Evolutionary conservation across 2,113 vertebrate species (phyloP).

Genomic region (Trachemys scripta): DNA sequence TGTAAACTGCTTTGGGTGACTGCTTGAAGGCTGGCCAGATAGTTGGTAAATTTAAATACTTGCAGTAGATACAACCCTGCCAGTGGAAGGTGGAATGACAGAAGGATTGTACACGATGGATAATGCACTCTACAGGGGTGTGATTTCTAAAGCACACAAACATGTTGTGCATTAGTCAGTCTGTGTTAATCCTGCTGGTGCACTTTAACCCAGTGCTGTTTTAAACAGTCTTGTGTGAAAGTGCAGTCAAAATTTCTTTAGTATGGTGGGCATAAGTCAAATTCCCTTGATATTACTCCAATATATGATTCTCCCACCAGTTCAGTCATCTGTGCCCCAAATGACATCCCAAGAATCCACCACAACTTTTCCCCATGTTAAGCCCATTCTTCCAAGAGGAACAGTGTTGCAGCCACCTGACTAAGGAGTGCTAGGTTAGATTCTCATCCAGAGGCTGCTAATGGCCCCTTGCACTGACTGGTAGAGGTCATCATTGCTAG

Average conservation of each 20-base stretch:
- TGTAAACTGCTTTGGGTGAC: neutral
- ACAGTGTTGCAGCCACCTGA: neutral
- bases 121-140: neutral
- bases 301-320: neutral
- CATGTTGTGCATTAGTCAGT: neutral
- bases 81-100: conserved; percentile 30
- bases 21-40: conserved; percentile 28
- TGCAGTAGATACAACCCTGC: conserved; percentile 33
- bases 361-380: neutral
- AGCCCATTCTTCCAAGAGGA: neutral
- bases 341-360: neutral
- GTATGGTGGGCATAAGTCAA: neutral
- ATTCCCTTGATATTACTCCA: neutral
- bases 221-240: neutral
- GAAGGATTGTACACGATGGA: neutral
- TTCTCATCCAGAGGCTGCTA: neutral
- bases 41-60: conserved; percentile 36
- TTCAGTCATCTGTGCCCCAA: neutral
- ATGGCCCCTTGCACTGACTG: neutral
- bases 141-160: neutral
- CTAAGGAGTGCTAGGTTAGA: rapidly evolving
- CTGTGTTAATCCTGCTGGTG: neutral
- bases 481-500: neutral
- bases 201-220: neutral
- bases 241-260: neutral